A percentile compares a stretch with the other conserved stretches of the same genome.
Conservation (phyloP, 2,888 invertebrate genomes). For the Apomyelois bistriatella region DNA sequence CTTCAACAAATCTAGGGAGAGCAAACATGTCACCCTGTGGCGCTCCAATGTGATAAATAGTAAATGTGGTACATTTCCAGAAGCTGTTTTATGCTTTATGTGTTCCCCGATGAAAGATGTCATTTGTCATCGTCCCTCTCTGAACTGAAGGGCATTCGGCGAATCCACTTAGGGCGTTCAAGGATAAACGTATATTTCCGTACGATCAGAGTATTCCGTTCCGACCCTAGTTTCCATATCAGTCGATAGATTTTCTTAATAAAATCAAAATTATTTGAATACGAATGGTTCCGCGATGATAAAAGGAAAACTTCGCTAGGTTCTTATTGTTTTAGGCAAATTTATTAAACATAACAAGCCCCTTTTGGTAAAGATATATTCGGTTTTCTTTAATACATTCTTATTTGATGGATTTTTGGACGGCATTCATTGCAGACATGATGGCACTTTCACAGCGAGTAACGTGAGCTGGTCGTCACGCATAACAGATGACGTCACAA, state of each 20-base stretch:
- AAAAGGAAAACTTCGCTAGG: background rate
- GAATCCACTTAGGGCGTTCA: constrained; percentile 25
- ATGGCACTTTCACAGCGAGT: constrained; percentile 38
- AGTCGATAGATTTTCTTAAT: constrained; percentile 11
- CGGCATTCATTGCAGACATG: constrained; percentile 9
- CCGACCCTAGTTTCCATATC: constrained; percentile 11
- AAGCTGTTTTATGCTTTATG: constrained; percentile 39
- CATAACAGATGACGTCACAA: constrained; percentile 51
- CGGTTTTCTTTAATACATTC: too few relatives aligned
- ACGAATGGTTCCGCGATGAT: constrained; percentile 5
- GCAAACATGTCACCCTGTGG: constrained; percentile 14
- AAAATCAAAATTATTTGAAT: constrained; percentile 15
- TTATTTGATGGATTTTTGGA: background rate
- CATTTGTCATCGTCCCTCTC: constrained; percentile 44
- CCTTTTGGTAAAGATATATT: background rate
- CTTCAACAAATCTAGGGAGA: constrained; percentile 10
- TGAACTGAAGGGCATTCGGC: constrained; percentile 23
- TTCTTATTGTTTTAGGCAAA: background rate
- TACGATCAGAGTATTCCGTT: constrained; percentile 8
- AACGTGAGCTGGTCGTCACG: constrained; percentile 55
- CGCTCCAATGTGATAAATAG: constrained; percentile 33
- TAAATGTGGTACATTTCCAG: constrained; percentile 26
- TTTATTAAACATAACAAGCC: background rate
- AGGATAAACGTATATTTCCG: constrained; percentile 24
- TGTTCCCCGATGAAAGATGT: constrained; percentile 34